Base-by-base conservation (phyloP, 2,797 vertebrate species). In the Luscinia megarhynchos region DNA sequence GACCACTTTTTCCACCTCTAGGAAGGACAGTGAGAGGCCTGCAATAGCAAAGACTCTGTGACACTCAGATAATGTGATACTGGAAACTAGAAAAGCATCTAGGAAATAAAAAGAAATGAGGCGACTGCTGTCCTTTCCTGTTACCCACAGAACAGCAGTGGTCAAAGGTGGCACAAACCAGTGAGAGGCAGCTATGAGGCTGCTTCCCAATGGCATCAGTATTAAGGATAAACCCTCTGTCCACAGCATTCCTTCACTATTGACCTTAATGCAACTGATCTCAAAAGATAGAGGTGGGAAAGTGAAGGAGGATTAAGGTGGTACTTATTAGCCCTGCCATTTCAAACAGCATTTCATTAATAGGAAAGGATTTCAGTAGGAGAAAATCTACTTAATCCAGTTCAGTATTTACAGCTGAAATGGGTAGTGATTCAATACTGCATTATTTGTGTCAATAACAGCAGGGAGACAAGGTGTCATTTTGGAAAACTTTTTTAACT, bases 361-460 rank as follows among this genome's bases (percentile, higher is more conserved):
- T n/a, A 61, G 61, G 61, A 64, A 82, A 79, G 45, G 38, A 62
- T 57, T 85, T 92, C 48, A 85, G 77, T 24, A 50, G 84, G 66
- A 82, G n/a, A 70, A 76, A 91, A 81, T 34, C 74, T 62, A 18
- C 58, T 78, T 89, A 91, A 91, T 93, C 63, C 63, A 93, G 72
- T 87, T 80, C 57, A 64, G 62, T 62, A 74, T 90, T 93, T 74
- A 87, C 24, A 86, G 30, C 27, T 86, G 73, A 86, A 91, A 76
- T 30, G 54, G 23, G 70, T 32, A 63, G 34, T 64, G 72, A 87
- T 17, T 69, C 38, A 64, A 69, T 38, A 45, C 30, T 43, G 45
- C 21, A 51, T 85, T 73, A 61, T 50, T 72, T 88, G 73, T 91
- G 54, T 48, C 91, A 93, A 26, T 67, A 92, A 68, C n/a, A 77